These are phyloP conservation scores for Neostethus bicornis DNA, from an alignment of 2,797 vertebrate genomes.

Conservation along the genomic window DNA sequence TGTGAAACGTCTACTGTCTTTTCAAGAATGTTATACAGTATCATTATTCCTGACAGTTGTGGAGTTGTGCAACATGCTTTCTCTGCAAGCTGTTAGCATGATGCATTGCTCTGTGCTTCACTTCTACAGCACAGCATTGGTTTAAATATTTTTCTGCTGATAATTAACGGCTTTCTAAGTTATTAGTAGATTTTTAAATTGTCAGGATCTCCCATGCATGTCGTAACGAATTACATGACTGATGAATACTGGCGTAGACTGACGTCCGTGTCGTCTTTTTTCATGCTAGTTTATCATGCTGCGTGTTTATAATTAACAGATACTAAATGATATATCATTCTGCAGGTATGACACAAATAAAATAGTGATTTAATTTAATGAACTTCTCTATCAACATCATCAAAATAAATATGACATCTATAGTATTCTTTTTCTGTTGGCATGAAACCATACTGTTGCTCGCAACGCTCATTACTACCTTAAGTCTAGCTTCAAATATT, in stretches of 20 bases:
- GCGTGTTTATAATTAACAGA: conserved; percentile 49
- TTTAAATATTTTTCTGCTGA: conserved; percentile 41
- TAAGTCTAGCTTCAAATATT: no score
- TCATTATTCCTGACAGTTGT: background rate
- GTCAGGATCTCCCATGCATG: conserved; percentile 50
- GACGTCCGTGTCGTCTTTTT: conserved; percentile 53
- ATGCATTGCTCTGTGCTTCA: conserved; percentile 1
- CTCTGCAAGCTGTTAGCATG: background rate
- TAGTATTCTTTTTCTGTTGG: no score
- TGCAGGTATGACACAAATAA: conserved; percentile 29
- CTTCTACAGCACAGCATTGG: background rate
- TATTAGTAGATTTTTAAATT: conserved; percentile 62
- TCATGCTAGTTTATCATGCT: conserved; percentile 46
- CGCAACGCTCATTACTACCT: no score
- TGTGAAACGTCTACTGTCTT: conserved; percentile 7
- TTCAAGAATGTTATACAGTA: background rate
- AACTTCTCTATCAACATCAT: no score
- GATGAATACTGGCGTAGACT: conserved; percentile 59
- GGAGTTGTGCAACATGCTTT: background rate
- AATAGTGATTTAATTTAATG: background rate
- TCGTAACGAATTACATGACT: conserved; percentile 72
- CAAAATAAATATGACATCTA: no score
- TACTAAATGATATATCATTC: conserved; percentile 18
- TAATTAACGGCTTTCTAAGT: conserved; percentile 63
- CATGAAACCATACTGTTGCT: no score